Conservation (phyloP, 2,888 invertebrate genomes). For the Cephus pulcher region DNA sequence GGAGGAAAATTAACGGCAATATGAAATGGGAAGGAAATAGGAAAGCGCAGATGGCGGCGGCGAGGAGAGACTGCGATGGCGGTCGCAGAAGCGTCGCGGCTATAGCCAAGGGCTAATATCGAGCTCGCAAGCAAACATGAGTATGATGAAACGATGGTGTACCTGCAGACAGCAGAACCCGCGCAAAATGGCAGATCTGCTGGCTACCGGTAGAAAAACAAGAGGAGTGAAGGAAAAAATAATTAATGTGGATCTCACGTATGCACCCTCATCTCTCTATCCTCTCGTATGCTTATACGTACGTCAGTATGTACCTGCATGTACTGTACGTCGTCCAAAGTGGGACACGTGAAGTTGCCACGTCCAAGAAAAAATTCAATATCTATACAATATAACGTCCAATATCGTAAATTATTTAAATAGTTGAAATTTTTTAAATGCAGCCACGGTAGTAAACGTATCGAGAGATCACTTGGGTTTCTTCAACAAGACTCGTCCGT, state of each 20-base stretch:
- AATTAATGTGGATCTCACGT: constrained; percentile 61
- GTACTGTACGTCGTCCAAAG: too few species aligned
- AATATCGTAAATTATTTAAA: too few species aligned
- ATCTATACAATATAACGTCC: too few species aligned
- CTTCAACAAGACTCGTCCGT: too few species aligned
- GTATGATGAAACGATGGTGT: background rate
- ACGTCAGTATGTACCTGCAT: background rate
- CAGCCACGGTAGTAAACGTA: too few species aligned
- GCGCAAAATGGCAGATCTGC: constrained; percentile 35
- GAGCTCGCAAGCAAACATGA: background rate
- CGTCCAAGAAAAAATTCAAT: too few species aligned
- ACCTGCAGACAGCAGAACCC: constrained; percentile 26
- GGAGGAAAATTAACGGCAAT: background rate
- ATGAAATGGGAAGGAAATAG: background rate
- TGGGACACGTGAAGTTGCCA: too few species aligned
- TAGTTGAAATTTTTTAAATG: too few species aligned
- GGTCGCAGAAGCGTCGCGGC: background rate
- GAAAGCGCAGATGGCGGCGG: background rate
- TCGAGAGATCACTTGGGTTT: too few species aligned
- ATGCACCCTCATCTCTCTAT: constrained; percentile 32
- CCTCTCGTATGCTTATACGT: constrained; percentile 15
- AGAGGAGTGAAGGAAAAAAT: constrained; percentile 57
- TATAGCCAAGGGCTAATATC: background rate
- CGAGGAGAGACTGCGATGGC: background rate
- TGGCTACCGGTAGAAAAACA: constrained; percentile 33